Percentiles rank a stretch among this genome's conserved stretches.
These are phyloP conservation scores for Diadema setosum DNA, from an alignment of 35 echinoderm and acorn worm species.

Conservation along the genomic window DNA sequence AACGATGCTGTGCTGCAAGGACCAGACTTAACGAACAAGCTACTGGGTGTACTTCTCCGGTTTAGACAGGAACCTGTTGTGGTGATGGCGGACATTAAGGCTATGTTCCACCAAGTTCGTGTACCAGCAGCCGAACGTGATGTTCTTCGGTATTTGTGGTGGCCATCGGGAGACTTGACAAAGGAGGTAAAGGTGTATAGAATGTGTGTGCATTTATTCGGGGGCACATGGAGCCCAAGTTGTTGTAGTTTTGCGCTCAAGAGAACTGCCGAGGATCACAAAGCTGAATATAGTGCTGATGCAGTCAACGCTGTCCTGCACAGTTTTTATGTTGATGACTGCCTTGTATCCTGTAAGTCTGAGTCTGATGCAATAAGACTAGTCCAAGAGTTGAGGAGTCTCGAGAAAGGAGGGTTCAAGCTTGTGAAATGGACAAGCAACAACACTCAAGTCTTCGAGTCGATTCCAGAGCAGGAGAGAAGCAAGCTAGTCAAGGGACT, in stretches of 20 bases:
- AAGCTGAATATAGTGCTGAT: not conserved
- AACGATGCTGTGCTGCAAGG: constrained; percentile 11
- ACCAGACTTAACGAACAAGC: constrained; percentile 25
- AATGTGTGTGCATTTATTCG: constrained; percentile 53
- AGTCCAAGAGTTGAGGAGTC: not conserved
- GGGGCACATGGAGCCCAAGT: constrained; percentile 23
- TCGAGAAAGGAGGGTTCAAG: not conserved
- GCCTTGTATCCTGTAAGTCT: not conserved
- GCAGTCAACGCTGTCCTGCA: not conserved
- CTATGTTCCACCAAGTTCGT: constrained; percentile 33
- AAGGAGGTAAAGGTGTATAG: not conserved
- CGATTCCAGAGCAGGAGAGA: not conserved
- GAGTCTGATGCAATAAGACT: not conserved
- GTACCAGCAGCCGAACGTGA: not conserved
- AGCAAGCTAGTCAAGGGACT: not conserved
- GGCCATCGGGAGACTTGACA: constrained; percentile 31
- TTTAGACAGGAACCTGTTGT: constrained; percentile 26
- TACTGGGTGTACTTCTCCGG: constrained; percentile 11
- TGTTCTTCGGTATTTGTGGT: constrained; percentile 44
- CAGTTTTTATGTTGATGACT: constrained; percentile 25
- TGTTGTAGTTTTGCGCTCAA: constrained; percentile 29
- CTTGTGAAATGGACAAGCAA: constrained; percentile 6
- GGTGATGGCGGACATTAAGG: not conserved
- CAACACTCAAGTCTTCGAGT: not conserved
- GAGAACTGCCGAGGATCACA: not conserved